A percentile compares a stretch with the other conserved stretches of the same genome.
Evolutionary conservation across 2,888 invertebrate genomes (phyloP).

Genomic region (Globia sparganii): DNA sequence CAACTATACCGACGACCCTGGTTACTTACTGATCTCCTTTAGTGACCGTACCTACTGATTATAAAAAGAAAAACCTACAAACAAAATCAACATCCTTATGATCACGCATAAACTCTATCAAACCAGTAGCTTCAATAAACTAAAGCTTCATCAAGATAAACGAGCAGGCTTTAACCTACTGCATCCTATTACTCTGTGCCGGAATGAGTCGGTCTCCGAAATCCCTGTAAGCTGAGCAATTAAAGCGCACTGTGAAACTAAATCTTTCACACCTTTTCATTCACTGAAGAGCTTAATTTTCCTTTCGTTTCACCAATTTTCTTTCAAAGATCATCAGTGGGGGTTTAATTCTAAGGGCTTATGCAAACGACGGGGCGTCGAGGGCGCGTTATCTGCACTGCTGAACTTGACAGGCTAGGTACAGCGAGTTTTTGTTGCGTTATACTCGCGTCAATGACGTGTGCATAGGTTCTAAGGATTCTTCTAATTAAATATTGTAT

Average conservation of each 20-base stretch:
- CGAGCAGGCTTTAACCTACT: conserved; percentile 40
- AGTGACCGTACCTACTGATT: too few relatives aligned
- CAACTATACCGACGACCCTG: too few relatives aligned
- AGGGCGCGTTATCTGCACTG: neutral
- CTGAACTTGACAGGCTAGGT: neutral
- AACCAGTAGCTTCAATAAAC: conserved; percentile 16
- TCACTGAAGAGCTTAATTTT: conserved; percentile 72
- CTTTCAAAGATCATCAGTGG: conserved; percentile 50
- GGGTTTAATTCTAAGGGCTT: conserved; percentile 40
- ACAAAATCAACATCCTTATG: neutral
- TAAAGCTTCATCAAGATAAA: conserved; percentile 34
- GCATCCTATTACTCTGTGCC: conserved; percentile 37
- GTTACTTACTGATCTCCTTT: too few relatives aligned
- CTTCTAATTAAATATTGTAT: conserved; percentile 24
- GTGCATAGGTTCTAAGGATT: neutral
- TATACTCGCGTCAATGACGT: neutral
- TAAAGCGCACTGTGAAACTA: conserved; percentile 69
- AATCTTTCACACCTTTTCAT: conserved; percentile 69
- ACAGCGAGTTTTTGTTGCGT: neutral
- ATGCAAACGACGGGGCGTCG: neutral
- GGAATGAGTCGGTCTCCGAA: conserved; percentile 52
- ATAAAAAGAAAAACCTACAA: neutral
- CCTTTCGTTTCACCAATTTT: conserved; percentile 67
- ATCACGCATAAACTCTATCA: conserved; percentile 8
- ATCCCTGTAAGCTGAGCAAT: conserved; percentile 70